phyloP scores from a whole-genome alignment of 2,888 invertebrate species.

The Nysson spinosus region DNA sequence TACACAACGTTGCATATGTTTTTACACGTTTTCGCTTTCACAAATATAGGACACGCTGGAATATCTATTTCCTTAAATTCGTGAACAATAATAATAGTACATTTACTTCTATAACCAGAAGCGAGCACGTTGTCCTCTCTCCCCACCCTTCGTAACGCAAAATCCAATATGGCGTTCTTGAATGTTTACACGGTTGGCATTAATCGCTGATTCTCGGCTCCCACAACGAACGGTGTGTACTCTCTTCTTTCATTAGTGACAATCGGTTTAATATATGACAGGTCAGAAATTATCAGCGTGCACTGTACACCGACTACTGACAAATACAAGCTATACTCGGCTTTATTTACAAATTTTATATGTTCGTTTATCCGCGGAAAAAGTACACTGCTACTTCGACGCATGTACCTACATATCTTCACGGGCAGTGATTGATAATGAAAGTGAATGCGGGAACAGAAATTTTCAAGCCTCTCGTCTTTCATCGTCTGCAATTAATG shows the following conservation, averaged over 20 bases:
- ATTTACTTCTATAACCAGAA: slow-evolving; percentile 1
- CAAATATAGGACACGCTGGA: slow-evolving; percentile 15
- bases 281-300: slow-evolving; percentile 26
- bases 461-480: slow-evolving; percentile 9
- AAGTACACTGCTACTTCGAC: background rate
- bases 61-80: slow-evolving; percentile 14
- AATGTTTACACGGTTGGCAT: background rate
- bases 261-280: slow-evolving; percentile 15
- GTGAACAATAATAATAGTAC: slow-evolving; percentile 12
- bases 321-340: slow-evolving; percentile 1
- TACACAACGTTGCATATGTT: slow-evolving; percentile 17
- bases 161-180: background rate
- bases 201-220: background rate
- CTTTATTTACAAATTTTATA: slow-evolving; percentile 13
- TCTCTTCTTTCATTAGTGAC: background rate
- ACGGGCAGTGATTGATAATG: slow-evolving; percentile 35
- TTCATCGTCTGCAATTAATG: background rate
- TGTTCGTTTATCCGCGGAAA: background rate
- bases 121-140: background rate
- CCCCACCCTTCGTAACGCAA: background rate
- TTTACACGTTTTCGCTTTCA: slow-evolving; percentile 16
- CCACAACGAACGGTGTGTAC: background rate
- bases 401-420: slow-evolving; percentile 8
- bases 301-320: slow-evolving; percentile 8
- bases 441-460: slow-evolving; percentile 7